Evolutionary conservation across 2,888 invertebrate genomes (phyloP), one percentile per base, ranked within the genome.

Genomic region (Ctenicera cuprea): DNA sequence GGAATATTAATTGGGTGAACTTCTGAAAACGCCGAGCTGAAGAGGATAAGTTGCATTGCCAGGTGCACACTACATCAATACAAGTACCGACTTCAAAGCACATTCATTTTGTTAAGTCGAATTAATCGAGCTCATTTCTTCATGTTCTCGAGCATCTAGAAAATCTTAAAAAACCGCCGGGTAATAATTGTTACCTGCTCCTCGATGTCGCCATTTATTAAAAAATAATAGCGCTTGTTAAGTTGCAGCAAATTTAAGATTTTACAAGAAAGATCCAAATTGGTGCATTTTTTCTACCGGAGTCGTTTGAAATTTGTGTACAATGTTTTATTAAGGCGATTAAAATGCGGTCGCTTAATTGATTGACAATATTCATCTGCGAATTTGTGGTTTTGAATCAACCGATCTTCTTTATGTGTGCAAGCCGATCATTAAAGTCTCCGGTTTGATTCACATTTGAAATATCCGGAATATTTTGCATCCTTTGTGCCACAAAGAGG

Each of bases 401-500:
- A 20, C 11, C 41, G 22, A 62, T n/a, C 22, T 64, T 30, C 48
- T 64, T 48, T 64, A 50, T 64, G 33, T 64, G 50, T 64, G 26
- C 57, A 41, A 11, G 41, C 54, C 26, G 66, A 66, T 66, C 66
- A 54, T 66, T 66, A 66, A 57, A 43, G 54, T 52, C 38, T 57
- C 59, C 59, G 57, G 33, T 57, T 57, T 57, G 33, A n/a, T 57
- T 22, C 12, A 33, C 11, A 30, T 20, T 65, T 37, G 52, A 38
- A 65, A 65, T 65, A 50, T 65, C 64, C 50, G 41, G 52, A 66
- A 66, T 66, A 41, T 52, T 66, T 57, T 33, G 57, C 37, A 59
- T 59, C 59, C 38, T 59, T 66, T 63, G 63, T 63, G 11, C 5
- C 41, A 9, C 22, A 20, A 48, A 45, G n/a, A 14, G n/a, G 5